Conservation (phyloP, 2,888 invertebrate species). For the Eulithis prunata region DNA sequence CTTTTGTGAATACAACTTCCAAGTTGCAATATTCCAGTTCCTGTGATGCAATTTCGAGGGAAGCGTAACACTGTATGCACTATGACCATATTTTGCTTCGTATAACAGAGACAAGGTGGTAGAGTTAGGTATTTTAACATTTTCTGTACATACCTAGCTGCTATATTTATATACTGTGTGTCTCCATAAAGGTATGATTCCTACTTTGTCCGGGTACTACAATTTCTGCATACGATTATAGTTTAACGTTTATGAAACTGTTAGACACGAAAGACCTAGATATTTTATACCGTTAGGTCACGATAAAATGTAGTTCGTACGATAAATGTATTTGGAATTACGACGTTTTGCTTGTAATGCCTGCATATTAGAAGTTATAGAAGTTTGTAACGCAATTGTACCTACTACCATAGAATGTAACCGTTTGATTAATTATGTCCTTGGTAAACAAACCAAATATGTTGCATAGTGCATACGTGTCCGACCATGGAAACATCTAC, state of each 20-base stretch:
- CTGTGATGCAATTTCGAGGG: too few relatives aligned
- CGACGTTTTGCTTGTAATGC: conserved; percentile 19
- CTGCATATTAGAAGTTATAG: conserved; percentile 19
- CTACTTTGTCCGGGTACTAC: conserved; percentile 49
- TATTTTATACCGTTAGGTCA: conserved; percentile 41
- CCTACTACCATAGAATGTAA: too few relatives aligned
- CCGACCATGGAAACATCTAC: too few relatives aligned
- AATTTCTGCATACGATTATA: conserved; percentile 59
- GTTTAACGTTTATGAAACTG: conserved; percentile 42
- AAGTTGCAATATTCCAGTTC: too few relatives aligned
- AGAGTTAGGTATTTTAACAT: too few relatives aligned
- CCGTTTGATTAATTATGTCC: too few relatives aligned
- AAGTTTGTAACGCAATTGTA: conserved; percentile 20
- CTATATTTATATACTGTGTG: conserved; percentile 15
- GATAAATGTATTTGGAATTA: conserved; percentile 28
- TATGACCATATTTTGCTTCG: too few relatives aligned
- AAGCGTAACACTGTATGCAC: too few relatives aligned
- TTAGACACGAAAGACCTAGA: conserved; percentile 41
- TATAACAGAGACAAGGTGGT: too few relatives aligned
- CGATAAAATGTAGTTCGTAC: conserved; percentile 32
- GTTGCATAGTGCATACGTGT: too few relatives aligned
- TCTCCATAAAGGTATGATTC: conserved; percentile 30
- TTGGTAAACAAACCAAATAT: too few relatives aligned
- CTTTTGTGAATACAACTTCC: too few relatives aligned
- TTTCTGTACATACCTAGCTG: conserved; percentile 7